Percentiles rank a stretch among this genome's conserved stretches.
Conservation (phyloP, 2,888 invertebrate species). For the Apamea anceps region DNA sequence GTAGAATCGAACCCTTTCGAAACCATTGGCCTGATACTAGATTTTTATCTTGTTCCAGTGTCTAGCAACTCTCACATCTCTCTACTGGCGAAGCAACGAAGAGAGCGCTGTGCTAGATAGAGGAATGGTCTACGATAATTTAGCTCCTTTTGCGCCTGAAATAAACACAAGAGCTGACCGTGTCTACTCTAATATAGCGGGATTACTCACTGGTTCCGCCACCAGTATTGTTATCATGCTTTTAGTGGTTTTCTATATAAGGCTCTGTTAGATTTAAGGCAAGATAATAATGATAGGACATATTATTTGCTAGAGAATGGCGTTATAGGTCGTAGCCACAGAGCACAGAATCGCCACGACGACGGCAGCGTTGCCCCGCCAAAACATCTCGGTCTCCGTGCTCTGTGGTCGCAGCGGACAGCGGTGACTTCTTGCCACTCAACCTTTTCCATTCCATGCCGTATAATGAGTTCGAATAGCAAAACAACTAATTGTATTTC, state of each 20-base stretch:
- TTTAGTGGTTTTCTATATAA: conserved; percentile 23
- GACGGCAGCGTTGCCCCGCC: background rate
- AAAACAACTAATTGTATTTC: conserved; percentile 13
- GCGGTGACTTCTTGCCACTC: background rate
- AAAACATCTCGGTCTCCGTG: background rate
- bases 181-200: conserved; percentile 41
- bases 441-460: background rate
- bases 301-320: background rate
- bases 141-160: conserved; percentile 8
- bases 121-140: conserved; percentile 2
- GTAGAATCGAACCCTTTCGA: background rate
- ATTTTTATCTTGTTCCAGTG: conserved; percentile 71
- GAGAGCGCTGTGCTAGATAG: conserved; percentile 67
- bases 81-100: conserved; percentile 79
- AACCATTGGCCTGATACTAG: background rate
- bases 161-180: conserved; percentile 25
- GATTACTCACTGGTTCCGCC: conserved; percentile 30
- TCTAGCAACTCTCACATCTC: conserved; percentile 73
- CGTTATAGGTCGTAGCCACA: too few species aligned
- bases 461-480: background rate
- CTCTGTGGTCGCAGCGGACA: background rate
- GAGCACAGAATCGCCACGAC: background rate
- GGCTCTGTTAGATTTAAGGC: conserved; percentile 25
- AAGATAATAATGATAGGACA: conserved; percentile 9
- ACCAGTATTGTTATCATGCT: conserved; percentile 27